Percentiles rank a stretch among this genome's conserved stretches.
Evolutionary conservation across 2,888 invertebrate genomes (phyloP).

Genomic region (Drosophila lutescens): DNA sequence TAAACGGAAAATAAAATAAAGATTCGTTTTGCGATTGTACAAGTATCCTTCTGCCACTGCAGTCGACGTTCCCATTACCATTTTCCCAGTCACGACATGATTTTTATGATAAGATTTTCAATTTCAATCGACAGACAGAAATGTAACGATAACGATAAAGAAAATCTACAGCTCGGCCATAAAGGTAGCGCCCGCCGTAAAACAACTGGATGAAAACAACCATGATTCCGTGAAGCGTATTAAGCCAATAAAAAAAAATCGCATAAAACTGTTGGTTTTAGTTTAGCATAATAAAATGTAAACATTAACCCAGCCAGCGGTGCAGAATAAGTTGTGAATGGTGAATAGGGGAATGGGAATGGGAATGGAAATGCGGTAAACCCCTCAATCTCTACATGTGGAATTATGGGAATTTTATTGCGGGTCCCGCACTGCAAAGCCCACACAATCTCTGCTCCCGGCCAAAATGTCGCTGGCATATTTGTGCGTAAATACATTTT

Average conservation of each 20-base stretch:
- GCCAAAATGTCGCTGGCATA: conserved; percentile 52
- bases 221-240: conserved; percentile 41
- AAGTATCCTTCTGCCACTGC: conserved; percentile 1
- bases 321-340: conserved; percentile 7
- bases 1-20: conserved; percentile 38
- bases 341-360: not conserved
- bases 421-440: conserved; percentile 40
- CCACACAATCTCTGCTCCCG: conserved; percentile 11
- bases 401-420: conserved; percentile 60
- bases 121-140: conserved; percentile 54
- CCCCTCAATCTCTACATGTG: conserved; percentile 24
- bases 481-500: conserved; percentile 63
- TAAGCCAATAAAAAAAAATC: conserved; percentile 57
- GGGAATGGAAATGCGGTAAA: not conserved
- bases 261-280: conserved; percentile 62
- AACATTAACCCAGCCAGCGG: conserved; percentile 46
- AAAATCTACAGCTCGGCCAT: conserved; percentile 15
- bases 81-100: conserved; percentile 52
- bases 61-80: conserved; percentile 3
- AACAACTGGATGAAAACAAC: conserved; percentile 19
- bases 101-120: conserved; percentile 66
- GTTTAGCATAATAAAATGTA: conserved; percentile 68
- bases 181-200: conserved; percentile 28
- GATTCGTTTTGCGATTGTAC: conserved; percentile 36
- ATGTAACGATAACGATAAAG: conserved; percentile 29